Conservation (phyloP, 2,888 invertebrate genomes). For the Chesias legatella region DNA sequence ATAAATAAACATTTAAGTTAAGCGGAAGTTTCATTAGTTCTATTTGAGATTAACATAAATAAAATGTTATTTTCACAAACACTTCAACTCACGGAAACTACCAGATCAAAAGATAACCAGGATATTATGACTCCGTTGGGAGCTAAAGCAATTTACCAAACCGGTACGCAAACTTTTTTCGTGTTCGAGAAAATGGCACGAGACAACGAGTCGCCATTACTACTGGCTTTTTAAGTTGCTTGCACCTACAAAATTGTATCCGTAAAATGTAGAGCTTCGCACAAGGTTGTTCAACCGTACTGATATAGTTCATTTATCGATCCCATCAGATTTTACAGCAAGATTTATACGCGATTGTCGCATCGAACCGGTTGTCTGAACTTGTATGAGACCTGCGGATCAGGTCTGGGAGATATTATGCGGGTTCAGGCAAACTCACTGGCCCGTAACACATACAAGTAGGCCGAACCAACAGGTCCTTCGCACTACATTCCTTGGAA, state of each 20-base stretch:
- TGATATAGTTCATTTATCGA: slow-evolving; percentile 11
- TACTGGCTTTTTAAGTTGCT: slow-evolving; percentile 1
- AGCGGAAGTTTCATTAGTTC: no score
- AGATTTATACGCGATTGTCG: slow-evolving; percentile 71
- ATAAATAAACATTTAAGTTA: no score
- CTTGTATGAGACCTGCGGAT: slow-evolving; percentile 42
- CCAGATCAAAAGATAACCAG: slow-evolving; percentile 9
- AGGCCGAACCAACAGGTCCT: slow-evolving; percentile 62
- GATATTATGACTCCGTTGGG: slow-evolving; percentile 6
- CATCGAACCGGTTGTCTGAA: slow-evolving; percentile 41
- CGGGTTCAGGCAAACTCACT: slow-evolving; percentile 49
- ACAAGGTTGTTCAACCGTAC: slow-evolving; percentile 7
- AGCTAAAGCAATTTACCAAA: slow-evolving; percentile 17
- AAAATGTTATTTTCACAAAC: background rate
- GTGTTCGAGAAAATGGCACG: slow-evolving; percentile 8
- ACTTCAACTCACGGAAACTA: slow-evolving; percentile 24
- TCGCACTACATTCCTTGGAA: slow-evolving; percentile 47
- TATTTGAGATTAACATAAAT: background rate
- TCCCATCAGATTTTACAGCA: slow-evolving; percentile 19
- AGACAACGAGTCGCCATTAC: no score
- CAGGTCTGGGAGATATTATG: slow-evolving; percentile 60
- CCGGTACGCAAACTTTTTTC: slow-evolving; percentile 14
- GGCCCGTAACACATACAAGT: slow-evolving; percentile 67
- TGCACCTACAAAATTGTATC: slow-evolving; percentile 5
- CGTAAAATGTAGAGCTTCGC: slow-evolving; percentile 5